A percentile compares a stretch with the other conserved stretches of the same genome.
Evolutionary conservation across 2,113 vertebrate genomes (phyloP).

Genomic region (Calyptommatus sinebrachiatus): DNA sequence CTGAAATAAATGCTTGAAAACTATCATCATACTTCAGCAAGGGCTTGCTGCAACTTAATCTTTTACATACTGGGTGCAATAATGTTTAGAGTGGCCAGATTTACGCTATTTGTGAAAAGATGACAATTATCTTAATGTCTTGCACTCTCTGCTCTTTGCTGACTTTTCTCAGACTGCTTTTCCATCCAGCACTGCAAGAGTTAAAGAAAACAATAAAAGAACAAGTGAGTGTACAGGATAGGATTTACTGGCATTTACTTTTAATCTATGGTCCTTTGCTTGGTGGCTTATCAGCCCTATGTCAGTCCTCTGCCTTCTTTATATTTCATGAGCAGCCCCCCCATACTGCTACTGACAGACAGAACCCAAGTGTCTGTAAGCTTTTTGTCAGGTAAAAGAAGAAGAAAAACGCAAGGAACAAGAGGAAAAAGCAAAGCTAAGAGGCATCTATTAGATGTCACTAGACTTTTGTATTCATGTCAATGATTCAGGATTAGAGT

Average conservation of each 20-base stretch:
- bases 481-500: slow-evolving; percentile 87
- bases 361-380: slow-evolving; percentile 81
- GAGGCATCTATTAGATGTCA: slow-evolving; percentile 90
- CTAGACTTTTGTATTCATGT: slow-evolving; percentile 86
- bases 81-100: slow-evolving; percentile 13
- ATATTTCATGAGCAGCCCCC: slow-evolving; percentile 77
- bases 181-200: slow-evolving; percentile 61
- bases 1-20: neutral
- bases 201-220: slow-evolving; percentile 81
- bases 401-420: slow-evolving; percentile 78
- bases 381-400: slow-evolving; percentile 85
- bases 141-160: slow-evolving; percentile 12
- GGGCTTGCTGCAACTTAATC: neutral
- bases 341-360: slow-evolving; percentile 75
- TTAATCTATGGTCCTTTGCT: slow-evolving; percentile 81
- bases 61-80: neutral
- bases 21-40: neutral
- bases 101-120: neutral
- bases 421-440: slow-evolving; percentile 82
- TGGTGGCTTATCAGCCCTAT: slow-evolving; percentile 78
- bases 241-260: slow-evolving; percentile 83
- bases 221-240: slow-evolving; percentile 73
- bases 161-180: slow-evolving; percentile 40
- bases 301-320: slow-evolving; percentile 79
- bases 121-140: neutral